Conservation (phyloP, 1,140 invertebrate genomes). For the Pseudachorutes palmiensis region DNA sequence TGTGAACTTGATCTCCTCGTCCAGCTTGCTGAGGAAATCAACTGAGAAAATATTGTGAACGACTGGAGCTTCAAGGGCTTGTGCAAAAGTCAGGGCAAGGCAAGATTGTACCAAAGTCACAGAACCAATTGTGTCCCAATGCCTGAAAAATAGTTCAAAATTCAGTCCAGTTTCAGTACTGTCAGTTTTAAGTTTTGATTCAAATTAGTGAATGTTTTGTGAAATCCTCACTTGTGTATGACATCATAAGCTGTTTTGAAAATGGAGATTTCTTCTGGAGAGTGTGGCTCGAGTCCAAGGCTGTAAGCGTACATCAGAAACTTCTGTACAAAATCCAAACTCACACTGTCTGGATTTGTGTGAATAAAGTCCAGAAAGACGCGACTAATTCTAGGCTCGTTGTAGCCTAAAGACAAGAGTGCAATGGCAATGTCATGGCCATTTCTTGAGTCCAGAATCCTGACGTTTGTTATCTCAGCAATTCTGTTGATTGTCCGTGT, state of each 20-base stretch:
- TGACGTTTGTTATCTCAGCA: not conserved
- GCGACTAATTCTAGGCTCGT: conserved; percentile 2
- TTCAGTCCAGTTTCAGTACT: conserved; percentile 6
- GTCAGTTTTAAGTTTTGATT: not conserved
- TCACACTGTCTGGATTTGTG: conserved; percentile 39
- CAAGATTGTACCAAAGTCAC: conserved; percentile 45
- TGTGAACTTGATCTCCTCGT: conserved; percentile 47
- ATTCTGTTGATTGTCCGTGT: not conserved
- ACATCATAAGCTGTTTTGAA: conserved; percentile 13
- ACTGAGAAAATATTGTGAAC: conserved; percentile 49
- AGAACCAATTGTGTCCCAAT: conserved; percentile 46
- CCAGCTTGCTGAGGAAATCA: conserved; percentile 49
- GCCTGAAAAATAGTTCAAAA: conserved; percentile 40
- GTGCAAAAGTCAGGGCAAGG: conserved; percentile 46
- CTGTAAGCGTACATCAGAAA: conserved; percentile 45
- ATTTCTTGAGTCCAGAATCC: conserved; percentile 13
- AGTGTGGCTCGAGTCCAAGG: conserved; percentile 44
- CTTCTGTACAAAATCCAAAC: conserved; percentile 44
- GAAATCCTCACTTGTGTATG: conserved; percentile 15
- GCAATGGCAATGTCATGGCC: conserved; percentile 13
- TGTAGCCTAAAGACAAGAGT: conserved; percentile 5
- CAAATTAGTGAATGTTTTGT: no score
- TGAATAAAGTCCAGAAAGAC: conserved; percentile 15
- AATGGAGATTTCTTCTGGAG: not conserved
- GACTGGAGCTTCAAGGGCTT: conserved; percentile 44